Evolutionary conservation across 2,113 vertebrate genomes (phyloP).

Genomic region (Neotoma lepida): DNA sequence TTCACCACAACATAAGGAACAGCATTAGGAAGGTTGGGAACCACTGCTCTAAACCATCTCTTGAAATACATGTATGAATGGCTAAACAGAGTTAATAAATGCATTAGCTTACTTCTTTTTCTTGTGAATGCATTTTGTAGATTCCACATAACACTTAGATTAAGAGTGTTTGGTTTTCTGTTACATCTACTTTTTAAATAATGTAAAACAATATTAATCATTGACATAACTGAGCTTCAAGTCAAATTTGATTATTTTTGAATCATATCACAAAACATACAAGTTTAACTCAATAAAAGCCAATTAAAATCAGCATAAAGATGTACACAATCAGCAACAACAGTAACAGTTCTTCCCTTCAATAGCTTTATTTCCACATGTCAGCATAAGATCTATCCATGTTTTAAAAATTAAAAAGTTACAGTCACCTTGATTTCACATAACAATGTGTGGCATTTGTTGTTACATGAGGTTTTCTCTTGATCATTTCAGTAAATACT

Average conservation of each 20-base stretch:
- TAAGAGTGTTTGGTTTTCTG: not conserved
- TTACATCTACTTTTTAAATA: not conserved
- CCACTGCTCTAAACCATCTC: too few species aligned
- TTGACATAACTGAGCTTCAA: not conserved
- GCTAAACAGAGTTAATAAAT: not conserved
- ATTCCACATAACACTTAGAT: too few species aligned
- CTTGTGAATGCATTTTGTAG: not conserved
- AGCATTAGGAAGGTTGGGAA: too few species aligned
- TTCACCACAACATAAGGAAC: too few species aligned
- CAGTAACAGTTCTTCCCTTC: not conserved
- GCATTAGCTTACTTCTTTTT: not conserved
- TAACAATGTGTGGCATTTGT: conserved; percentile 95
- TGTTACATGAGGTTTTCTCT: conserved; percentile 86
- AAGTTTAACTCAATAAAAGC: not conserved
- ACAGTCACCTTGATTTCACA: conserved; percentile 46
- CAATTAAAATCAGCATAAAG: not conserved
- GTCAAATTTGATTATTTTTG: not conserved
- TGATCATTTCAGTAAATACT: not conserved
- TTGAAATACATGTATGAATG: not conserved
- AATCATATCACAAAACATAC: not conserved
- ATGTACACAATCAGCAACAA: not conserved
- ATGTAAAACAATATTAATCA: not conserved
- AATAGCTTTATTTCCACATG: too few species aligned
- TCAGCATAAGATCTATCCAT: too few species aligned
- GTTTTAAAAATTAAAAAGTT: conserved; percentile 66